These are phyloP conservation scores for Echiichthys vipera DNA, from an alignment of 2,797 vertebrate species.

Conservation along the genomic window DNA sequence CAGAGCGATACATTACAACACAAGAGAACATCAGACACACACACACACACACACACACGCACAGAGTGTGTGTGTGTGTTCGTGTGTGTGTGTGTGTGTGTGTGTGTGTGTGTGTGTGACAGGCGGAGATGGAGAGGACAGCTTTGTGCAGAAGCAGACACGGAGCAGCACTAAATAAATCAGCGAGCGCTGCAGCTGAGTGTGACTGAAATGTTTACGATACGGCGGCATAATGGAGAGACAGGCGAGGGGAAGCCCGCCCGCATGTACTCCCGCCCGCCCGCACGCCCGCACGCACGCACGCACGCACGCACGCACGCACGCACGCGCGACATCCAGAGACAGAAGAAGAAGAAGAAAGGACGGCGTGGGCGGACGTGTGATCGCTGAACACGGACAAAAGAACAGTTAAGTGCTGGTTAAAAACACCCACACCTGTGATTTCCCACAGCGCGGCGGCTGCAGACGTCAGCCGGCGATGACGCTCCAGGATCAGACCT, in stretches of 20 bases:
- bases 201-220: constrained; percentile 80
- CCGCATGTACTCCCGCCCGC: no score
- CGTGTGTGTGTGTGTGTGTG: constrained; percentile 10
- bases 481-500: background rate
- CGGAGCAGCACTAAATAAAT: constrained; percentile 72
- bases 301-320: no score
- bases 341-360: background rate
- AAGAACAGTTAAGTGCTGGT: constrained; percentile 19
- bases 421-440: constrained; percentile 6
- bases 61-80: constrained; percentile 2
- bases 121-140: constrained; percentile 66
- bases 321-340: no score
- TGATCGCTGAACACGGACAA: constrained; percentile 10
- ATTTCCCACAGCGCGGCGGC: background rate
- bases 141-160: constrained; percentile 62
- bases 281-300: no score
- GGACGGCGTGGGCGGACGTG: constrained; percentile 31
- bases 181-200: constrained; percentile 65
- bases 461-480: background rate
- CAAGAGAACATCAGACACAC: no score
- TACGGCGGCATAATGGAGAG: constrained; percentile 53
- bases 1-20: no score
- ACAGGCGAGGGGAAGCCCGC: constrained; percentile 23
- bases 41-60: background rate
- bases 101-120: constrained; percentile 47